A percentile compares a stretch with the other conserved stretches of the same genome.
These are phyloP conservation scores for Brachystomella parvula DNA, from an alignment of 1,140 invertebrate species.

Conservation along the genomic window DNA sequence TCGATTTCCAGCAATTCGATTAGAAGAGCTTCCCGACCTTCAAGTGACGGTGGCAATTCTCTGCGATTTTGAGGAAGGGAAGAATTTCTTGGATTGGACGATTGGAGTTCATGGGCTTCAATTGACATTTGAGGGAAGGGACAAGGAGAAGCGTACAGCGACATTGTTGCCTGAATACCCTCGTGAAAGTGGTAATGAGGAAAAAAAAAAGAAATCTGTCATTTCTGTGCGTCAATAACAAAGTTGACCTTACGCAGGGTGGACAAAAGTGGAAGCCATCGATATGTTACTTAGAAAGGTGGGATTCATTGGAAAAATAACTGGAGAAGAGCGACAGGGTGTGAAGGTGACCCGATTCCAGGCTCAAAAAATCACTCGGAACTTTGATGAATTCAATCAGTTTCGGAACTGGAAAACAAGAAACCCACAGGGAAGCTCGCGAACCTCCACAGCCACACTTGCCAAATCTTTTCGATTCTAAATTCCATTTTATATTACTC, in stretches of 20 bases:
- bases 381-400: background rate
- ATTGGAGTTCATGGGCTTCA: background rate
- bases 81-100: background rate
- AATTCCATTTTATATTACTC: too few relatives aligned
- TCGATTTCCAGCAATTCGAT: background rate
- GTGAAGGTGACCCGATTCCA: background rate
- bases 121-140: background rate
- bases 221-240: background rate
- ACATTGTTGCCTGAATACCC: background rate
- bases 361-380: background rate
- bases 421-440: too few relatives aligned
- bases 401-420: background rate
- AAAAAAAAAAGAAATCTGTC: background rate
- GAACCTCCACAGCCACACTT: too few relatives aligned
- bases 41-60: background rate
- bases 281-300: background rate
- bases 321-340: background rate
- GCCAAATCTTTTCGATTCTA: too few relatives aligned
- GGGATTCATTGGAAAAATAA: background rate
- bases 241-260: background rate
- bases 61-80: background rate
- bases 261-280: background rate
- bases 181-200: background rate
- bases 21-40: background rate
- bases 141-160: background rate